A percentile compares a stretch with the other conserved stretches of the same genome.
Conservation (phyloP, 2,888 invertebrate genomes). For the Balanococcus diminutus region DNA sequence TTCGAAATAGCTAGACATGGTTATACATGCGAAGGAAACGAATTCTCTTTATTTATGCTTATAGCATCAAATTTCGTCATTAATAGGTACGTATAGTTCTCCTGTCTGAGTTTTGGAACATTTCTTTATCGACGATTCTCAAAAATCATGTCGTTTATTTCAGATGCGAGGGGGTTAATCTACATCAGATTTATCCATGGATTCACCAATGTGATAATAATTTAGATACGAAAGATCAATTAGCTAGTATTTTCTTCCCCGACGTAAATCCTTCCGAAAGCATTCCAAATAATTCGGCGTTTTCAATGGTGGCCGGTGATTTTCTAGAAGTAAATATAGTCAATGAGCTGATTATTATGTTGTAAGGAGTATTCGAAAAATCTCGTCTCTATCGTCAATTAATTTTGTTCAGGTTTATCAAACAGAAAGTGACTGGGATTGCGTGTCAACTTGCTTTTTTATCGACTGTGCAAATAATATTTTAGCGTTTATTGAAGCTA, state of each 20-base stretch:
- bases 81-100: constrained; percentile 71
- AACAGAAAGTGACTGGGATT: constrained; percentile 78
- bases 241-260: constrained; percentile 79
- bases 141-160: constrained; percentile 36
- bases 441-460: constrained; percentile 96
- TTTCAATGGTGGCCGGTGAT: constrained; percentile 97
- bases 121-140: background rate
- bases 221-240: constrained; percentile 79
- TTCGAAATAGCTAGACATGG: constrained; percentile 91
- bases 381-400: background rate
- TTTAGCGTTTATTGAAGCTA: constrained; percentile 91
- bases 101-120: background rate
- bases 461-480: constrained; percentile 98
- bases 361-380: background rate
- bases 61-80: constrained; percentile 95
- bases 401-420: constrained; percentile 69
- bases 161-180: constrained; percentile 70
- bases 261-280: constrained; percentile 80
- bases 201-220: constrained; percentile 94
- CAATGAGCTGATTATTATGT: background rate
- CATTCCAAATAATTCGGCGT: constrained; percentile 70
- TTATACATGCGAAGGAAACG: constrained; percentile 94
- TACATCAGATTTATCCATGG: constrained; percentile 89
- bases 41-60: constrained; percentile 97
- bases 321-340: constrained; percentile 87